phyloP scores from a whole-genome alignment of 2,888 invertebrate species.

The Pyrrhia umbra region DNA sequence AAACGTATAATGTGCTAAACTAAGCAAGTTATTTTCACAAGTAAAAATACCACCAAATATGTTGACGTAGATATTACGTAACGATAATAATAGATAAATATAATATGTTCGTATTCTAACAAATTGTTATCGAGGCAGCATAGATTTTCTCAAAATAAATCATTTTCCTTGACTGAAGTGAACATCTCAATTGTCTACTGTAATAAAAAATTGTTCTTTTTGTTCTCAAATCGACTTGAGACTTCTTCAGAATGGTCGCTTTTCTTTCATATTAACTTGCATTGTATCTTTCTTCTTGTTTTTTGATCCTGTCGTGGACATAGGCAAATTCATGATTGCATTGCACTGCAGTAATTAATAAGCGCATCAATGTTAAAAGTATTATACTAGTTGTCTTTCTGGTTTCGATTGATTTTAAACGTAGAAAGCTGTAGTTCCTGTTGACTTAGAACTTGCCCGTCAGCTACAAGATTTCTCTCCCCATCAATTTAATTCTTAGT shows the following conservation, averaged over 20 bases:
- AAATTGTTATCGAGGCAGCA: neutral
- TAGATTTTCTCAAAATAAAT: constrained; percentile 40
- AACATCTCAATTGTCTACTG: constrained; percentile 29
- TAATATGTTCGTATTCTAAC: neutral
- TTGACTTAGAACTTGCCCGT: constrained; percentile 25
- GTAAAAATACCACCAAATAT: neutral
- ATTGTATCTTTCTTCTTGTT: neutral
- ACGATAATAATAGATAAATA: constrained; percentile 1
- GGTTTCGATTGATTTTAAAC: too few relatives aligned
- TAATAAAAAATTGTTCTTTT: constrained; percentile 35
- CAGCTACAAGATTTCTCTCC: constrained; percentile 32
- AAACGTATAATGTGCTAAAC: neutral
- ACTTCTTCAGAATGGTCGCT: neutral
- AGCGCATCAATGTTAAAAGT: neutral
- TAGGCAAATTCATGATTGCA: too few relatives aligned
- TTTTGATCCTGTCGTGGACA: too few relatives aligned
- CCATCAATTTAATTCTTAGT: constrained; percentile 1
- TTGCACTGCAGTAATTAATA: constrained; percentile 5
- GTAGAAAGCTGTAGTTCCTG: constrained; percentile 16
- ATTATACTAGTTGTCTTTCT: neutral
- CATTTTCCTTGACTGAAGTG: constrained; percentile 21
- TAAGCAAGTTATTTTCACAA: neutral
- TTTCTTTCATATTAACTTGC: neutral
- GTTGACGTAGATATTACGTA: constrained; percentile 5
- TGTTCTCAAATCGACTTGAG: constrained; percentile 10